phyloP scores from a whole-genome alignment of 2,797 vertebrate species.

The Cyclura pinguis region DNA sequence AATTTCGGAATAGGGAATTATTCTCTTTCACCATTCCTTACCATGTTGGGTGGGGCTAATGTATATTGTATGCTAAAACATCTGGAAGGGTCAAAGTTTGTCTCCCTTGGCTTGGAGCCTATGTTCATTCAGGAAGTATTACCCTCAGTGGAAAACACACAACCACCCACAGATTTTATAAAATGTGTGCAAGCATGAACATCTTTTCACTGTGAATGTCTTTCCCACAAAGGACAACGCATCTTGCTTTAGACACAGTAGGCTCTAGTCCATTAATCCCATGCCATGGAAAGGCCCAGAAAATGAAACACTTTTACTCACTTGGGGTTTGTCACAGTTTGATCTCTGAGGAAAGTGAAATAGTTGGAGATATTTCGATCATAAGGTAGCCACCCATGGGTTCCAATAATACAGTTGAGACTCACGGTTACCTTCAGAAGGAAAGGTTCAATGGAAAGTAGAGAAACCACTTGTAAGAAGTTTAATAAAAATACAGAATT shows the following conservation, averaged over 20 bases:
- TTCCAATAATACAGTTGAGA: conserved; percentile 90
- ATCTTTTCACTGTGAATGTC: background rate
- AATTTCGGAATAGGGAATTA: too few relatives aligned
- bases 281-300: background rate
- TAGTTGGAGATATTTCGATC: conserved; percentile 98
- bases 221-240: background rate
- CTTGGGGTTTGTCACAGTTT: conserved; percentile 93
- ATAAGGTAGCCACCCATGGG: conserved; percentile 95
- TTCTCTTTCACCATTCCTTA: too few relatives aligned
- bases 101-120: background rate
- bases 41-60: too few relatives aligned
- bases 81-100: too few relatives aligned
- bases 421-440: conserved; percentile 87
- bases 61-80: too few relatives aligned
- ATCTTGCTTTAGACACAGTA: background rate
- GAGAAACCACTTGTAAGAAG: background rate
- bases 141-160: background rate
- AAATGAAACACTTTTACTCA: conserved; percentile 76
- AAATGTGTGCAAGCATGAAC: background rate
- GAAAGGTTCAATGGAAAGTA: conserved; percentile 35
- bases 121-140: background rate
- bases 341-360: conserved; percentile 97
- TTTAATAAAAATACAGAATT: background rate
- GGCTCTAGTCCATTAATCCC: background rate
- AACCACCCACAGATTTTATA: background rate